Conservation (phyloP, 2,888 invertebrate species). For the Campoplex nolae region DNA sequence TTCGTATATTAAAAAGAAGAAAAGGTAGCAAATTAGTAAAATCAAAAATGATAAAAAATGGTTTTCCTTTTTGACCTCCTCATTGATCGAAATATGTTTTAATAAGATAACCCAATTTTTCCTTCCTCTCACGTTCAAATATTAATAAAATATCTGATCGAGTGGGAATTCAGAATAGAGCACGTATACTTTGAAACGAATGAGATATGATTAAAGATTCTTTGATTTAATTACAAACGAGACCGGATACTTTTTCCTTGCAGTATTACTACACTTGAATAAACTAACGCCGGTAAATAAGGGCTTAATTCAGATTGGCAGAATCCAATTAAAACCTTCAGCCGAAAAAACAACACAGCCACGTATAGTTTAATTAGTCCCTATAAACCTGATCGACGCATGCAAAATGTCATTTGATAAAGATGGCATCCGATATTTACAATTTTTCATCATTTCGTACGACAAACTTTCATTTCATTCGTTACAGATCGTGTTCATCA, state of each 20-base stretch:
- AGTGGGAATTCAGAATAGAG: neutral
- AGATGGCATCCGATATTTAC: neutral
- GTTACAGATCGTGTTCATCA: slow-evolving; percentile 57
- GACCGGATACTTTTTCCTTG: neutral
- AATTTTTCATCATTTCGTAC: neutral
- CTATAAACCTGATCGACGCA: neutral
- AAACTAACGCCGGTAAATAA: neutral
- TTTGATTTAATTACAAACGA: neutral
- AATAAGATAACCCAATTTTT: neutral
- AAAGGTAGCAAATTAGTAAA: neutral
- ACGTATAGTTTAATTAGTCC: neutral
- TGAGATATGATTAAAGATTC: neutral
- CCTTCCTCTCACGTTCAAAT: neutral
- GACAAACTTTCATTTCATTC: slow-evolving; percentile 45
- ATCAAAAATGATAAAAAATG: neutral
- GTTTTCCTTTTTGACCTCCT: neutral
- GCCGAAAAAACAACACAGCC: neutral
- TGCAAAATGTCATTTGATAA: neutral
- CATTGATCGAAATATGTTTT: neutral
- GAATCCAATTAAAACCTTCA: neutral
- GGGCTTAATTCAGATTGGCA: neutral
- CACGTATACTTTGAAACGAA: neutral
- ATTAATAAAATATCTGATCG: neutral
- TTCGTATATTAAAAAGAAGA: neutral
- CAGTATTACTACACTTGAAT: neutral